These are phyloP conservation scores for Passer domesticus DNA, from an alignment of 2,113 vertebrate species.

Conservation along the genomic window DNA sequence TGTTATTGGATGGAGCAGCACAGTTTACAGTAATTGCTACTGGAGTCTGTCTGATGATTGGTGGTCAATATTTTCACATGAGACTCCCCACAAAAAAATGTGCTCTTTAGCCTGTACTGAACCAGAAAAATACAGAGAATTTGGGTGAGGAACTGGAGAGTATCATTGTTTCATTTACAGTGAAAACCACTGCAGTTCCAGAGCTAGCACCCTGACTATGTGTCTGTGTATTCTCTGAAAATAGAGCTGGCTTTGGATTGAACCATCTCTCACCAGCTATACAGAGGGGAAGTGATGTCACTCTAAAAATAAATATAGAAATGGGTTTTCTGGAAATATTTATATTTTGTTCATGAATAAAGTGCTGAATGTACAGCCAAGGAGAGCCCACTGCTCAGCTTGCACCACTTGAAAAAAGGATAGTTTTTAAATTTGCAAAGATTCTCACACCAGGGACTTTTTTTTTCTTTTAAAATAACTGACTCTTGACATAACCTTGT, in stretches of 20 bases:
- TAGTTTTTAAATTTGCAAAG: slow-evolving; percentile 27
- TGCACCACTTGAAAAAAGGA: slow-evolving; percentile 6
- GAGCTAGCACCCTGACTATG: background rate
- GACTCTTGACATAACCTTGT: slow-evolving; percentile 53
- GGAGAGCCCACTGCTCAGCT: slow-evolving; percentile 5
- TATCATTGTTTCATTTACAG: background rate
- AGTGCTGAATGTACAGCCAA: slow-evolving; percentile 47
- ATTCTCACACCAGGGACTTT: background rate
- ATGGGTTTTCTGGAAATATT: slow-evolving; percentile 60
- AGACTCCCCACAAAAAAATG: slow-evolving; percentile 18
- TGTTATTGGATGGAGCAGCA: slow-evolving; percentile 41
- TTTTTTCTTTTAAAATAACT: slow-evolving; percentile 33
- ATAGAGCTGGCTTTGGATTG: slow-evolving; percentile 5
- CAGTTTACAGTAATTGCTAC: slow-evolving; percentile 60
- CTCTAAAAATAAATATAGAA: slow-evolving; percentile 64
- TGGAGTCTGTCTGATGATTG: slow-evolving; percentile 4
- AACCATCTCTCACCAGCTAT: background rate
- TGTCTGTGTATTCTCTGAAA: background rate
- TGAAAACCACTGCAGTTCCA: background rate
- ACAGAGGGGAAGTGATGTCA: slow-evolving; percentile 54
- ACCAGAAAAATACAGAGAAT: background rate
- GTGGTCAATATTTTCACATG: slow-evolving; percentile 40
- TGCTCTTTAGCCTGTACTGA: slow-evolving; percentile 26
- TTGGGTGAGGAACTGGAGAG: background rate
- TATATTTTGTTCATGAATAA: slow-evolving; percentile 28